A percentile compares a stretch with the other conserved stretches of the same genome.
Conservation (phyloP, 2,113 vertebrate genomes). For the Macrotus californicus region DNA sequence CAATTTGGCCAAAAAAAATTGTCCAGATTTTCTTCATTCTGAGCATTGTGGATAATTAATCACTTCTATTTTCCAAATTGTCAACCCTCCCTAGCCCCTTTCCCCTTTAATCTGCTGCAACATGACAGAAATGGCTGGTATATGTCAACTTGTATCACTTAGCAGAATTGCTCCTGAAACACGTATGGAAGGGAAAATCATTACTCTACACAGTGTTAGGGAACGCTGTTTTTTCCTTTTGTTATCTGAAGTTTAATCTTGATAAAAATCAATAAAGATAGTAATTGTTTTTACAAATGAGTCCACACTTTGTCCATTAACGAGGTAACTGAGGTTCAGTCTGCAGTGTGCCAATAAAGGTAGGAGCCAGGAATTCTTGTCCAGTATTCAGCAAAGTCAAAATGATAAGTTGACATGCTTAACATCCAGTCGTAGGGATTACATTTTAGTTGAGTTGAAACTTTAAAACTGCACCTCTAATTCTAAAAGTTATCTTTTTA, state of each 20-base stretch:
- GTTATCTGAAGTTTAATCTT: not conserved
- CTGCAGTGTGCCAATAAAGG: not conserved
- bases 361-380: not conserved
- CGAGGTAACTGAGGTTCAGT: not conserved
- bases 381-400: not conserved
- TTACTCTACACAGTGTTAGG: not conserved
- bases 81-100: not conserved
- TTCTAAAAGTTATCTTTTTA: not conserved
- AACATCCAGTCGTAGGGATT: not conserved
- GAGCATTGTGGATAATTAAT: not conserved
- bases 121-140: not conserved
- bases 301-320: not conserved
- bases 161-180: not conserved
- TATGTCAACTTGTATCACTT: not conserved
- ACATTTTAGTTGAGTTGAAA: not conserved
- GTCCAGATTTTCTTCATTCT: not conserved
- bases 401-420: not conserved
- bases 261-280: not conserved
- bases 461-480: not conserved
- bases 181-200: not conserved
- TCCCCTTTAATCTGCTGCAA: not conserved
- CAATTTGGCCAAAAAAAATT: not conserved
- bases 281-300: not conserved
- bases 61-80: not conserved
- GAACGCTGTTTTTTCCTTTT: not conserved